Evolutionary conservation across 1,140 invertebrate genomes (phyloP).

Genomic region (Caerostris darwini): DNA sequence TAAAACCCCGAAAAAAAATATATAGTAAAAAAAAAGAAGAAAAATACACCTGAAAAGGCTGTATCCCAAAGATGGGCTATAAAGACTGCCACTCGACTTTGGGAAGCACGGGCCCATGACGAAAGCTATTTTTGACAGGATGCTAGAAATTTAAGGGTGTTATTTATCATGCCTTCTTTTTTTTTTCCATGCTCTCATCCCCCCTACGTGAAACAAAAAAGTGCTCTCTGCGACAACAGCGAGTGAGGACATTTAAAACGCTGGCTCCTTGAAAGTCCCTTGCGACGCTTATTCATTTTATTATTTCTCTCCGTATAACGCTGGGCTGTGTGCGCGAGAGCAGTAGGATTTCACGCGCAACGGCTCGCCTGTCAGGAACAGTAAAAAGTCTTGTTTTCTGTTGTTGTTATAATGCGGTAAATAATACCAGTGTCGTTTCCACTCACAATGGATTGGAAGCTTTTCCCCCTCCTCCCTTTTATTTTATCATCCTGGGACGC

Average conservation of each 20-base stretch:
- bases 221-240: background rate
- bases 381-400: conserved; percentile 66
- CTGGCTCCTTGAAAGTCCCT: conserved; percentile 18
- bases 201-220: conserved; percentile 38
- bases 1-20: background rate
- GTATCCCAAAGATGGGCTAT: conserved; percentile 63
- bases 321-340: background rate
- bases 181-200: background rate
- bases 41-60: background rate
- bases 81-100: conserved; percentile 42
- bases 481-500: background rate
- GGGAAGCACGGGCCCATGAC: conserved; percentile 68
- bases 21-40: background rate
- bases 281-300: conserved; percentile 52
- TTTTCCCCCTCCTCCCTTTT: background rate
- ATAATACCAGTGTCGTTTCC: conserved; percentile 45
- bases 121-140: conserved; percentile 77
- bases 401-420: conserved; percentile 62
- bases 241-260: conserved; percentile 57
- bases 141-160: conserved; percentile 77
- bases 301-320: conserved; percentile 61
- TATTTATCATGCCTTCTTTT: conserved; percentile 75
- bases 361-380: conserved; percentile 67
- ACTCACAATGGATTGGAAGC: conserved; percentile 14
- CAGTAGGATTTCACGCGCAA: background rate